These are phyloP conservation scores for Enteromius argenteus DNA, from an alignment of 2,797 vertebrate species.

Conservation along the genomic window DNA sequence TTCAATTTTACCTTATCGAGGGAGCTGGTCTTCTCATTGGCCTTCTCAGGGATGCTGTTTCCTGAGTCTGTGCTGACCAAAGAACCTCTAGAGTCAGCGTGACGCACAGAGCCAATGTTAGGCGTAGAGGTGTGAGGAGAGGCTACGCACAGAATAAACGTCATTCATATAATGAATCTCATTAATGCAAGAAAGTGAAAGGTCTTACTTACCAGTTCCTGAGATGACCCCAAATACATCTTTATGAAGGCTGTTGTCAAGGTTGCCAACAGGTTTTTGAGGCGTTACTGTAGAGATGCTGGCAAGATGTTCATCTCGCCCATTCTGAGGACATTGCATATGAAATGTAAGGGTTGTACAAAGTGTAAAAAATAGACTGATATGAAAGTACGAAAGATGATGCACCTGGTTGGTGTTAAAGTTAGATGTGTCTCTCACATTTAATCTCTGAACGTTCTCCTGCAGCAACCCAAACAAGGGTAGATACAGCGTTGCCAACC, in stretches of 20 bases:
- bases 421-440: slow-evolving; percentile 85
- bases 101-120: slow-evolving; percentile 87
- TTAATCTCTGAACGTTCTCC: slow-evolving; percentile 92
- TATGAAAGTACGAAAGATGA: slow-evolving; percentile 71
- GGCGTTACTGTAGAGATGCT: slow-evolving; percentile 83
- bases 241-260: slow-evolving; percentile 92
- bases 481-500: slow-evolving; percentile 94
- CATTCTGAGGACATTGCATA: slow-evolving; percentile 72
- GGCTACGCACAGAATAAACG: slow-evolving; percentile 71
- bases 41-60: slow-evolving; percentile 91
- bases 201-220: slow-evolving; percentile 83
- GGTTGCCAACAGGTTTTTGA: slow-evolving; percentile 84
- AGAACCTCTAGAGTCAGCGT: slow-evolving; percentile 92
- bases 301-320: slow-evolving; percentile 84
- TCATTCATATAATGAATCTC: neutral
- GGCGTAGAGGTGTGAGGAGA: slow-evolving; percentile 92
- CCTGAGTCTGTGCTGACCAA: slow-evolving; percentile 95
- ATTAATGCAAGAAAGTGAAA: neutral
- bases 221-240: slow-evolving; percentile 95
- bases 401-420: slow-evolving; percentile 80
- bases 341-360: neutral
- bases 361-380: neutral
- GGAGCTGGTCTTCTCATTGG: slow-evolving; percentile 88
- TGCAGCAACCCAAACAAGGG: slow-evolving; percentile 95
- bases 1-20: slow-evolving; percentile 90